These are phyloP conservation scores for Protobothrops flavoviridis DNA, from an alignment of 2,113 vertebrate genomes.

Conservation along the genomic window DNA sequence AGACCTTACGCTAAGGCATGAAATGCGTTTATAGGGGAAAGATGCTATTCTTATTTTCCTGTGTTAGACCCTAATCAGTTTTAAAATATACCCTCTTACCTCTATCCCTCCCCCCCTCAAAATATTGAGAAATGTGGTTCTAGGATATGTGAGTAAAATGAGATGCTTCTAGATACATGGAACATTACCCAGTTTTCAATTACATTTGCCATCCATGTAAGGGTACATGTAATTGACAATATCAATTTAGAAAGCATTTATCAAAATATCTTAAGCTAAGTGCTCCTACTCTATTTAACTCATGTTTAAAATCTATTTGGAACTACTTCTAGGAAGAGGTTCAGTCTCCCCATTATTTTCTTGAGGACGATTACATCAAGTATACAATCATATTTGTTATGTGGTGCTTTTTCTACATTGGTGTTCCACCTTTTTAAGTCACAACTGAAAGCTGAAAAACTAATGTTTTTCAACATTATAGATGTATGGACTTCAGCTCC, in stretches of 20 bases:
- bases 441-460: neutral
- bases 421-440: neutral
- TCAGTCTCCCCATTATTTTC: neutral
- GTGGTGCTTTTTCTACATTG: neutral
- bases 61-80: neutral
- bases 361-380: neutral
- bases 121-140: neutral
- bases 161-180: neutral
- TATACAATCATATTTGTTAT: neutral
- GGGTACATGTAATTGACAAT: neutral
- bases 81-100: neutral
- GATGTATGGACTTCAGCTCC: neutral
- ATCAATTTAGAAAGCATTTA: neutral
- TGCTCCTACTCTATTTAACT: neutral
- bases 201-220: neutral
- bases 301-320: neutral
- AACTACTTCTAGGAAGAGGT: neutral
- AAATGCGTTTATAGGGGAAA: neutral
- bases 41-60: neutral
- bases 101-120: neutral
- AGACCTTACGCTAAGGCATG: neutral
- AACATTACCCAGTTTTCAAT: neutral
- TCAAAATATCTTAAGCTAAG: neutral
- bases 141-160: neutral
- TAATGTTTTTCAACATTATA: neutral